These are phyloP conservation scores for Parauchenoglanis punctatus DNA, from an alignment of 2,797 vertebrate genomes.

Conservation along the genomic window DNA sequence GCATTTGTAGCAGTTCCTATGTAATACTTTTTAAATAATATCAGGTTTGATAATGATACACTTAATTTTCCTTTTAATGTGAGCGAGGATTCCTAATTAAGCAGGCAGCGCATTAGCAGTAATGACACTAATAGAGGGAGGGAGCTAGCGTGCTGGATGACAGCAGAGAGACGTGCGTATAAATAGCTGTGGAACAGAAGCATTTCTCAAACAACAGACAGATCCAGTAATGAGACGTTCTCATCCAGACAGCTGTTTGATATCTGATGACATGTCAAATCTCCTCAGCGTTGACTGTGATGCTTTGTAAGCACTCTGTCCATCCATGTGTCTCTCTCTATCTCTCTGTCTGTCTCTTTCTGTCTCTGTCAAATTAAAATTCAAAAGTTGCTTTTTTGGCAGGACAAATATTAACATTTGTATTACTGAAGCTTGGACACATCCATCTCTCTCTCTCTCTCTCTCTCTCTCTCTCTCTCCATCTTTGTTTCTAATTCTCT, in stretches of 20 bases:
- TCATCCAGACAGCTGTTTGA: slow-evolving; percentile 55
- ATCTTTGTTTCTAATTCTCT: background rate
- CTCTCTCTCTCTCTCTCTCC: background rate
- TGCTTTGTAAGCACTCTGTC: slow-evolving; percentile 57
- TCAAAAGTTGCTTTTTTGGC: background rate
- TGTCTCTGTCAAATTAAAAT: background rate
- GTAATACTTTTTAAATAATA: background rate
- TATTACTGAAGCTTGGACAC: background rate
- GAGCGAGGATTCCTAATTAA: slow-evolving; percentile 21
- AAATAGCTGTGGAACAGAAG: slow-evolving; percentile 57
- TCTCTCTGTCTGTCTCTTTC: slow-evolving; percentile 34
- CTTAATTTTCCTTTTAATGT: background rate
- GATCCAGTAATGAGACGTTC: slow-evolving; percentile 57
- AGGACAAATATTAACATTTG: background rate
- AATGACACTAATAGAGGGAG: slow-evolving; percentile 51
- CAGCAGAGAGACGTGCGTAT: slow-evolving; percentile 47
- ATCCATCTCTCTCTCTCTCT: background rate
- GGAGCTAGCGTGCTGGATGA: slow-evolving; percentile 34
- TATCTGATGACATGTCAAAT: slow-evolving; percentile 55
- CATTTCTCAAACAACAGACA: slow-evolving; percentile 41
- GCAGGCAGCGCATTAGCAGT: slow-evolving; percentile 49
- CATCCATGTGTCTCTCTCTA: slow-evolving; percentile 37
- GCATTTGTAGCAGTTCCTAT: background rate
- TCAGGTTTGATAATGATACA: background rate
- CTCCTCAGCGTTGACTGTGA: slow-evolving; percentile 50